Evolutionary conservation across 2,888 invertebrate species (phyloP), one percentile per base, ranked within the genome.

Genomic region (Andrena chrysosceles): DNA sequence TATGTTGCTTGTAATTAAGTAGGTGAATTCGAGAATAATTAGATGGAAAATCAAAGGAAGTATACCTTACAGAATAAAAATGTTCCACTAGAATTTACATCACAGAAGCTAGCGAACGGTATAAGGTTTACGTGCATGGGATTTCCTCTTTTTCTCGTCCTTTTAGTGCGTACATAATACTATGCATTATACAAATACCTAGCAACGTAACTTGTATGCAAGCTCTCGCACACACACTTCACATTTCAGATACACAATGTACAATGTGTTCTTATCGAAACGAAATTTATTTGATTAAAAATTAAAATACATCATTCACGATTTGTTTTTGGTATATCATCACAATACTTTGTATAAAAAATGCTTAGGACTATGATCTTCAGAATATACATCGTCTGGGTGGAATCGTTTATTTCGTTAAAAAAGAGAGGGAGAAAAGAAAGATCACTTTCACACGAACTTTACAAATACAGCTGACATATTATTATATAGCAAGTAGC

Each of bases 201-300:
- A 3, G 3, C 1, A 59, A 73, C 10, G n/a, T 20, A 13, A 16
- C 26, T 29, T 10, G 26, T 20, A 59, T n/a, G 6, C 4, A 23
- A 10, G 8, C 26, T 31, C 29, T n/a, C 10, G 31, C 16, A 42
- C n/a, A 16, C n/a, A 35, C 66, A 26, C 56, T 31, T 5, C 23
- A 42, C 13, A n/a, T 8, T 52, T 8, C 52, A 72, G 59, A 23
- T 10, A 31, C 26, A 54, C 26, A 33, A 20, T 62, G 31, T 52
- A 85, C 20, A 33, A 56, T 56, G 29, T 16, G 31, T 68, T 72
- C 35, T 81, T 88, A 88, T 88, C 83, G 89, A 91, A 90, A 90
- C 85, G 84, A 90, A 89, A 90, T 92, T 90, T 91, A 91, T 91
- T 91, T 85, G 84, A 87, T 89, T 89, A 87, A 87, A 91, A 89